phyloP scores from a whole-genome alignment of 2,113 vertebrate species.

The Catharus minimus region DNA sequence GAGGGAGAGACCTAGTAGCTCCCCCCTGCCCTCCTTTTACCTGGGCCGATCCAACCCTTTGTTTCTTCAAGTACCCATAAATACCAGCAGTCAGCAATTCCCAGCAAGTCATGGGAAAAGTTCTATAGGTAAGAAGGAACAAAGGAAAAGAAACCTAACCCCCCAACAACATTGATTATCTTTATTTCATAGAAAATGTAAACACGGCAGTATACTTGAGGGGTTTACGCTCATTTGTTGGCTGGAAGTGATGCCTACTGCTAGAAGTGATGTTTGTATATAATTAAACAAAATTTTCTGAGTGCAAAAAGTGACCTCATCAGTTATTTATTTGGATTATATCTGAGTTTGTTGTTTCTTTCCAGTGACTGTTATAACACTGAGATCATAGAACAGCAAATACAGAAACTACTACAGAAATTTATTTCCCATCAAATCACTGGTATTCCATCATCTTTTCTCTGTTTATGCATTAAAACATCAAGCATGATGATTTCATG shows the following conservation, averaged over 20 bases:
- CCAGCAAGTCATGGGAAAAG: no score
- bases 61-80: no score
- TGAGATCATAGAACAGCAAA: not conserved
- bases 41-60: no score
- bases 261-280: constrained; percentile 15
- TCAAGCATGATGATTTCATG: not conserved
- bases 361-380: not conserved
- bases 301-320: not conserved
- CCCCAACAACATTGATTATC: not conserved
- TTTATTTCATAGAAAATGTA: constrained; percentile 44
- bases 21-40: no score
- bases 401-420: not conserved
- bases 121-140: no score
- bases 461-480: not conserved
- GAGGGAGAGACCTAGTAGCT: no score
- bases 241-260: not conserved
- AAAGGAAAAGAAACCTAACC: no score
- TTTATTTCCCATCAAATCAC: not conserved
- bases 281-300: constrained; percentile 38
- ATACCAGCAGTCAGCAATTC: no score
- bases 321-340: constrained; percentile 19
- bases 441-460: not conserved
- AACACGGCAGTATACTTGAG: not conserved
- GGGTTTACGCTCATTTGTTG: not conserved
- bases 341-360: constrained; percentile 1